These are phyloP conservation scores for Sphenodon punctatus DNA, from an alignment of 2,797 vertebrate species.

Conservation along the genomic window DNA sequence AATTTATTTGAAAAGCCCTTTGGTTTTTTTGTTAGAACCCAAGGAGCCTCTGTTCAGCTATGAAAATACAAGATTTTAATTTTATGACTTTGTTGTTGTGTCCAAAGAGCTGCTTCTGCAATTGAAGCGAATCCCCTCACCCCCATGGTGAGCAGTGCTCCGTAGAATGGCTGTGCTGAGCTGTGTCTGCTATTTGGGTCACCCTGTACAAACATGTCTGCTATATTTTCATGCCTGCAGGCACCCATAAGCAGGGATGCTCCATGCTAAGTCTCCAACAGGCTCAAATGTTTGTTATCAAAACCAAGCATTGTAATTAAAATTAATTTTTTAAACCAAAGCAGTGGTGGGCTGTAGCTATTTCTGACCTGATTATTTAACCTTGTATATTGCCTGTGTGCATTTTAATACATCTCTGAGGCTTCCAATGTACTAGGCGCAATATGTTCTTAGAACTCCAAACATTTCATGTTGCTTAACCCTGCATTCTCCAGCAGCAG, in stretches of 20 bases:
- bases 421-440: not conserved
- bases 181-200: not conserved
- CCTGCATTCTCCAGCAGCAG: not conserved
- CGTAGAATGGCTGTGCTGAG: not conserved
- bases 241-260: not conserved
- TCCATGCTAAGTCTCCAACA: not conserved
- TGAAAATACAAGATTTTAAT: not conserved
- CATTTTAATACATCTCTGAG: not conserved
- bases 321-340: not conserved
- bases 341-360: not conserved
- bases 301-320: not conserved
- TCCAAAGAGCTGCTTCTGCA: not conserved
- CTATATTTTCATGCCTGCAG: not conserved
- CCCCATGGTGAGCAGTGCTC: not conserved
- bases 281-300: not conserved
- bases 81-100: not conserved
- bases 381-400: not conserved
- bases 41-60: not conserved
- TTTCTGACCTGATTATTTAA: not conserved
- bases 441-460: not conserved
- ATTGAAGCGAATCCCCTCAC: not conserved
- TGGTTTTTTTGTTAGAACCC: not conserved
- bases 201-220: accelerated
- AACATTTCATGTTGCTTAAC: not conserved
- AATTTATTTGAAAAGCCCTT: not conserved